A percentile compares a stretch with the other conserved stretches of the same genome.
Conservation (phyloP, 2,113 vertebrate species). For the Perca schrenkii region DNA sequence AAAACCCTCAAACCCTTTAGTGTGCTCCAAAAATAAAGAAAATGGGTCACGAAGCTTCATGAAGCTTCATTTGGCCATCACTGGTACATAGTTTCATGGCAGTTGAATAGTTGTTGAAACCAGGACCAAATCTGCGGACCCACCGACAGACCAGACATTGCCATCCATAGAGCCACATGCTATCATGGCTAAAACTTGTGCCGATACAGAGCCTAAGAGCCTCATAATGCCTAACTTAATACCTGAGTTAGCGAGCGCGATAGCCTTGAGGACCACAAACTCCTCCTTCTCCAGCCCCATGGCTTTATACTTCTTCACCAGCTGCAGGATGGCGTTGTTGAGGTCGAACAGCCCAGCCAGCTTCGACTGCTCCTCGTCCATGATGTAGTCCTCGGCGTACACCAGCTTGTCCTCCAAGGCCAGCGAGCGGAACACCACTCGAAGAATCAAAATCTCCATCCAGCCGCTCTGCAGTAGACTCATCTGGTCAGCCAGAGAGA, state of each 20-base stretch:
- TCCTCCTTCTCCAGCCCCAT: slow-evolving; percentile 98
- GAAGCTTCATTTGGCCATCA: no score
- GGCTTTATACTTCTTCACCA: slow-evolving; percentile 96
- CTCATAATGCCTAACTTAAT: background rate
- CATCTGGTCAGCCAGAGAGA: slow-evolving; percentile 98
- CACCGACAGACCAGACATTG: no score
- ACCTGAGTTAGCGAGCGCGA: slow-evolving; percentile 99
- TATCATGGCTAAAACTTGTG: background rate
- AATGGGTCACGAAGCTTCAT: no score
- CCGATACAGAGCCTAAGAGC: fast-evolving
- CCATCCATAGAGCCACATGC: background rate
- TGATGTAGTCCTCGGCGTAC: slow-evolving; percentile 97
- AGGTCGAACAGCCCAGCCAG: slow-evolving; percentile 96
- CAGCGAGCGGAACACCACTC: slow-evolving; percentile 96
- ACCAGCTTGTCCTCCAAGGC: slow-evolving; percentile 94
- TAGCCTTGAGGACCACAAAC: slow-evolving; percentile 98
- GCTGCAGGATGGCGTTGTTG: slow-evolving; percentile 96
- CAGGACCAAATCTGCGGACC: background rate
- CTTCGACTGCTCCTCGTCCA: slow-evolving; percentile 97
- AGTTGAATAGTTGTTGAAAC: background rate
- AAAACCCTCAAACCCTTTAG: no score
- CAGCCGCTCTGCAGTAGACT: slow-evolving; percentile 98
- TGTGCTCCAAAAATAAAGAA: no score
- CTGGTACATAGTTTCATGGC: background rate
- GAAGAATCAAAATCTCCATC: slow-evolving; percentile 98